These are phyloP conservation scores for Thunnus albacares DNA, from an alignment of 2,797 vertebrate species.

Conservation along the genomic window DNA sequence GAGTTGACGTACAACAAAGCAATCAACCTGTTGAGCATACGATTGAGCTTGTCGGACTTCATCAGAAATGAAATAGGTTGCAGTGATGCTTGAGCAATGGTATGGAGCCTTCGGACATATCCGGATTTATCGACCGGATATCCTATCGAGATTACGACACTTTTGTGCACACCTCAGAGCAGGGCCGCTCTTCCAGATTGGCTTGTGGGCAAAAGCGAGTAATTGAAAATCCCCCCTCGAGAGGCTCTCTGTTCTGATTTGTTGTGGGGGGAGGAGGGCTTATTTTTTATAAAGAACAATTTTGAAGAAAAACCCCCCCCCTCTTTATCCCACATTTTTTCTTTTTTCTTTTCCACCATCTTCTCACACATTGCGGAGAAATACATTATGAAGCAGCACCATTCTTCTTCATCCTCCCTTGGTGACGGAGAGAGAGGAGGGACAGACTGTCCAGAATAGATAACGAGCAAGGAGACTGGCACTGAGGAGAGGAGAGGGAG, in stretches of 20 bases:
- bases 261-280: slow-evolving; percentile 36
- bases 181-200: slow-evolving; percentile 61
- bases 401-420: slow-evolving; percentile 76
- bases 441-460: slow-evolving; percentile 81
- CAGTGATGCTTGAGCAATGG: slow-evolving; percentile 75
- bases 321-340: slow-evolving; percentile 32
- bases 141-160: slow-evolving; percentile 73
- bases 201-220: slow-evolving; percentile 74
- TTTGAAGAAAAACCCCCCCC: slow-evolving; percentile 22
- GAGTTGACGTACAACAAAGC: slow-evolving; percentile 49
- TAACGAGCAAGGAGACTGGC: slow-evolving; percentile 72
- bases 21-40: slow-evolving; percentile 60
- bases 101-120: slow-evolving; percentile 66
- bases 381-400: slow-evolving; percentile 77
- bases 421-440: slow-evolving; percentile 74
- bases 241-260: slow-evolving; percentile 62
- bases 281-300: slow-evolving; percentile 51
- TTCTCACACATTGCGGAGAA: slow-evolving; percentile 66
- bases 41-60: slow-evolving; percentile 52
- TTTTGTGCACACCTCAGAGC: slow-evolving; percentile 67
- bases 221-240: slow-evolving; percentile 74
- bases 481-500: slow-evolving; percentile 35
- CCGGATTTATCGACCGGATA: slow-evolving; percentile 78
- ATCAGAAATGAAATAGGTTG: slow-evolving; percentile 65
- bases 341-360: slow-evolving; percentile 41